Conservation (phyloP, 2,797 vertebrate species). For the Pogonophryne albipinna region DNA sequence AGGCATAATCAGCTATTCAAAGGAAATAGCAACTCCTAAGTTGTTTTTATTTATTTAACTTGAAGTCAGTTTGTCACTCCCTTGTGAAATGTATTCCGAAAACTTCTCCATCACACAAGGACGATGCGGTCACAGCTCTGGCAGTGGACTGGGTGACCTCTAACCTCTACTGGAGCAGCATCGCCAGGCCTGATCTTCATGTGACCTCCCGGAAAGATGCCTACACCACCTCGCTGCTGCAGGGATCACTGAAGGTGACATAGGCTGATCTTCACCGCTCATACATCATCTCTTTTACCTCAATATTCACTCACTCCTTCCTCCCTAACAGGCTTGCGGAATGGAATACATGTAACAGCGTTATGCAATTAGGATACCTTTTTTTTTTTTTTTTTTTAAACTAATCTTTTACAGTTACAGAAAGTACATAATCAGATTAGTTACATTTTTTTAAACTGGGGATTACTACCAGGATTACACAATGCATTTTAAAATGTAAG, state of each 20-base stretch:
- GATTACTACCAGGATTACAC: too few relatives aligned
- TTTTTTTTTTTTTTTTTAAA: fast-evolving
- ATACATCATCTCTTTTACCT: not conserved
- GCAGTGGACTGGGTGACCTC: slow-evolving; percentile 92
- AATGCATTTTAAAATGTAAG: too few relatives aligned
- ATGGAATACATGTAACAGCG: too few relatives aligned
- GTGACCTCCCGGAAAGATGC: slow-evolving; percentile 80
- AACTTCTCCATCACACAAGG: slow-evolving; percentile 43
- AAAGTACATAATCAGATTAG: too few relatives aligned
- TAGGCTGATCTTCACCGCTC: not conserved
- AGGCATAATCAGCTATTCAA: not conserved
- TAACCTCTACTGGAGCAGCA: slow-evolving; percentile 92
- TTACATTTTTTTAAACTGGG: too few relatives aligned
- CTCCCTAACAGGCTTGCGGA: not conserved
- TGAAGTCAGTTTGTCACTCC: not conserved
- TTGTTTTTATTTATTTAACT: not conserved
- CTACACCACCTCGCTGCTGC: slow-evolving; percentile 81
- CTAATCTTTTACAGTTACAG: too few relatives aligned
- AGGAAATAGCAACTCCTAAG: not conserved
- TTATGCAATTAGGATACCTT: not conserved
- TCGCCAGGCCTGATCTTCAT: slow-evolving; percentile 72
- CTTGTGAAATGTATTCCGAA: not conserved
- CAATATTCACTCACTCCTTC: not conserved
- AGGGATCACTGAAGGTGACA: slow-evolving; percentile 72
- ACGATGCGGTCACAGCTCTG: slow-evolving; percentile 79